These are phyloP conservation scores for Corythornis cristatus DNA, from an alignment of 2,113 vertebrate species.

Conservation along the genomic window DNA sequence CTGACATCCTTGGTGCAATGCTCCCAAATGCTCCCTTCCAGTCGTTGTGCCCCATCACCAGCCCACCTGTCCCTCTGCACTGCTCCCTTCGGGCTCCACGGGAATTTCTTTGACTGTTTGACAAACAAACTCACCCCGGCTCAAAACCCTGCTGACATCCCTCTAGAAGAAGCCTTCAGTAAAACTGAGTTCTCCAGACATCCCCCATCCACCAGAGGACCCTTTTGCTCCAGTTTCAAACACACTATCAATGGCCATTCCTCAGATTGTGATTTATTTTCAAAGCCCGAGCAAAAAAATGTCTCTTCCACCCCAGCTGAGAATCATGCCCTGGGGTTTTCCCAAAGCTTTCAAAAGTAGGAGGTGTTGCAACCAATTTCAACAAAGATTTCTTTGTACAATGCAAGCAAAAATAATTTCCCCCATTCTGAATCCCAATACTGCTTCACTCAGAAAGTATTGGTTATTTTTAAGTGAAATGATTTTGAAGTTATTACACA, in stretches of 20 bases:
- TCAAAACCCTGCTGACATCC: accelerated
- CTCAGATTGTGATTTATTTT: accelerated
- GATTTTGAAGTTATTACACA: not conserved
- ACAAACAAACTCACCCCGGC: not conserved
- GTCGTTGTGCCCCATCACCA: accelerated
- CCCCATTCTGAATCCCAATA: not conserved
- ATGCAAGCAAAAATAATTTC: not conserved
- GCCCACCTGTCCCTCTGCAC: not conserved
- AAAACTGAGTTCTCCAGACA: not conserved
- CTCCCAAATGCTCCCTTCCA: not conserved
- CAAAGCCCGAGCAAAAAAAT: not conserved
- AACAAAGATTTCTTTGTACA: constrained; percentile 40
- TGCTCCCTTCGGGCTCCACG: not conserved
- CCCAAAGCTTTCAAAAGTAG: not conserved
- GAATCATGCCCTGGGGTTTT: not conserved
- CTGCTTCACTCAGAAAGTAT: not conserved
- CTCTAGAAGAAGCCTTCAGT: not conserved
- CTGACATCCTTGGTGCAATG: accelerated
- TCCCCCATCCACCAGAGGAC: not conserved
- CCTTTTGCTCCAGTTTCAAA: not conserved
- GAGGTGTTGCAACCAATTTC: constrained; percentile 18
- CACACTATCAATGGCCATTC: not conserved
- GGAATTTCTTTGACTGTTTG: not conserved
- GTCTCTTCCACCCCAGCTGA: not conserved
- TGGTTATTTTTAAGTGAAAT: not conserved